Base-by-base conservation (phyloP, 2,113 vertebrate genomes). In the pig (Sus scrofa) region DNA sequence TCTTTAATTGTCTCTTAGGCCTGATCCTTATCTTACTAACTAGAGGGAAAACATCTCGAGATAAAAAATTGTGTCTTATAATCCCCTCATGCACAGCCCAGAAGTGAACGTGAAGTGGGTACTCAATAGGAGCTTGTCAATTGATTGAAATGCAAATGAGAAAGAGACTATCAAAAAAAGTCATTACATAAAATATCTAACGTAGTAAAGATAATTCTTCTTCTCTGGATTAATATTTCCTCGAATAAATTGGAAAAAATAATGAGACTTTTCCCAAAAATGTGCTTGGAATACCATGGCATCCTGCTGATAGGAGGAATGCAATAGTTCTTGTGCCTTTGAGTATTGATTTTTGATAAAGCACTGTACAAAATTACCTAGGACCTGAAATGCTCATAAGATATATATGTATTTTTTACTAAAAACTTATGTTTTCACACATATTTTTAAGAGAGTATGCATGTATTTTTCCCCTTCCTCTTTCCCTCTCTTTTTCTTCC, bases 291-390 rank as follows among this genome's bases (percentile, higher is more conserved):
- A 70, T 83, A 62, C 26, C 19, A 39, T 52, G 37, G 9, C 8
- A 89, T 68, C 11, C 26, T 86, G 20, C 54, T 2, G 2, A 16
- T n/a, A 18, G 19, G 22, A 89, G 13, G 34, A 89, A 77, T 16
- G 6, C 3, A 68, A 39, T 56, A 27, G 63, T 52, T 81, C 24
- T 63, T 65, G 10, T 77, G 15, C 13, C 20, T 83, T 90, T 73
- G 19, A 74, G 60, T 63, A 91, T 19, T 83, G 50, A 89, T 56
- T 88, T 86, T 77, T 58, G 15, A 63, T 58, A 87, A 96, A 74
- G 39, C 58, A 90, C 18, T 91, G 4, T 58, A 75, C 74, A 83
- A 89, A 92, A 95, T 67, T 86, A 58, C 11, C 3, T 74, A 15
- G 44, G 16, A 89, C 12, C 32, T 86, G 4, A 96, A 91, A 63